Evolutionary conservation across 1,140 invertebrate genomes (phyloP).

Genomic region (Drosophila triauraria): DNA sequence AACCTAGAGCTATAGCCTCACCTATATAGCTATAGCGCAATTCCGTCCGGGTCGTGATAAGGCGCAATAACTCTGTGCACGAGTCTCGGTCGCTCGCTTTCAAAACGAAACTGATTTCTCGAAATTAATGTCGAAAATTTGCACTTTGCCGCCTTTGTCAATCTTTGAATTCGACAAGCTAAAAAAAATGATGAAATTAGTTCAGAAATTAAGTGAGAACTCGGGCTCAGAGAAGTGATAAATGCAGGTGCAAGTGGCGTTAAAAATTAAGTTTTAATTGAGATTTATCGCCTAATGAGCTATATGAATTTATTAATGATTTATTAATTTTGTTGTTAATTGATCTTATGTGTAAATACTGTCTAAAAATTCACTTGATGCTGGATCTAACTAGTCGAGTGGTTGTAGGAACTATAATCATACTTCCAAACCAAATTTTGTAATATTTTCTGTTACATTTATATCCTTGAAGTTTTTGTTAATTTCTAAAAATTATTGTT

Average conservation of each 20-base stretch:
- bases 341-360: too few species aligned
- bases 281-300: background rate
- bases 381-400: too few species aligned
- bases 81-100: background rate
- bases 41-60: conserved; percentile 16
- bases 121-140: conserved; percentile 32
- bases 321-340: too few species aligned
- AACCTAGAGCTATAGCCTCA: conserved; percentile 10
- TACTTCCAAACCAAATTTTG: too few species aligned
- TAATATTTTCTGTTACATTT: too few species aligned
- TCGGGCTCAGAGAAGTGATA: conserved; percentile 7
- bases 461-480: too few species aligned
- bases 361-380: too few species aligned
- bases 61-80: conserved; percentile 4
- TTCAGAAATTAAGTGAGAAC: conserved; percentile 33
- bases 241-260: conserved; percentile 23
- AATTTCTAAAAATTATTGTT: too few species aligned
- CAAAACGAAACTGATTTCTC: conserved; percentile 23
- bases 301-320: too few species aligned
- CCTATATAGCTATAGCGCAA: conserved; percentile 19
- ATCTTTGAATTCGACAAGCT: conserved; percentile 12
- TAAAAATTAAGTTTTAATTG: conserved; percentile 12
- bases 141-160: conserved; percentile 32
- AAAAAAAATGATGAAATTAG: conserved; percentile 49
- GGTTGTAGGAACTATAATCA: too few species aligned